These are phyloP conservation scores for Forbesichthys papilliferus DNA, from an alignment of 2,113 vertebrate genomes.

Conservation along the genomic window DNA sequence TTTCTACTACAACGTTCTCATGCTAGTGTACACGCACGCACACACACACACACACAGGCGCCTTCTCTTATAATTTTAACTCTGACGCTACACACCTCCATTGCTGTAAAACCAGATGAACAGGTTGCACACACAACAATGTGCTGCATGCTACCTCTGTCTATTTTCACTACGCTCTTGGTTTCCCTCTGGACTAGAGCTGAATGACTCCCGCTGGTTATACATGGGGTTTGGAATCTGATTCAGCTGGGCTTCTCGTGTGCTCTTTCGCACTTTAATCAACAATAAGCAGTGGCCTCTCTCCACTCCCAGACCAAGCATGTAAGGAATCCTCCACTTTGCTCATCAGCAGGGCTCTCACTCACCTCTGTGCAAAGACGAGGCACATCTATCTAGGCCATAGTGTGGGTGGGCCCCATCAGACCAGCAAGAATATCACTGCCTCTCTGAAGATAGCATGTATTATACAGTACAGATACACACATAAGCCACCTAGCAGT, in stretches of 20 bases:
- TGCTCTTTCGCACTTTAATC: slow-evolving; percentile 20
- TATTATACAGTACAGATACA: slow-evolving; percentile 3
- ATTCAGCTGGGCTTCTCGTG: slow-evolving; percentile 9
- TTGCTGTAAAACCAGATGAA: slow-evolving; percentile 66
- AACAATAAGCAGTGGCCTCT: slow-evolving; percentile 7
- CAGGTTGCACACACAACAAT: slow-evolving; percentile 54
- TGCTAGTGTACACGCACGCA: background rate
- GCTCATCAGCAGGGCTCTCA: slow-evolving; percentile 64
- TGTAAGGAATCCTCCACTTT: slow-evolving; percentile 63
- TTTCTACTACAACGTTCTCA: no score
- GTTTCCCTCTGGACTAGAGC: slow-evolving; percentile 22
- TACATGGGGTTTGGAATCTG: slow-evolving; percentile 7
- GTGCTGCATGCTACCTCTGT: slow-evolving; percentile 13
- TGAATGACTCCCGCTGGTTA: background rate
- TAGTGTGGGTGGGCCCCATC: background rate
- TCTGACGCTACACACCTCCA: slow-evolving; percentile 18
- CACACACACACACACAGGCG: slow-evolving; percentile 1
- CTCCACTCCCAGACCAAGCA: background rate
- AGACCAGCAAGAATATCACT: background rate
- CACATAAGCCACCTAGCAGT: no score
- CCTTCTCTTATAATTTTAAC: background rate
- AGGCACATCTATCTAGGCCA: slow-evolving; percentile 1
- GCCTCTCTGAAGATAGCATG: no score
- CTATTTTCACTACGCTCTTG: slow-evolving; percentile 23
- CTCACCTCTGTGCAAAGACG: slow-evolving; percentile 35